phyloP scores from a whole-genome alignment of 2,797 vertebrate genomes.

The Danio jaintianensis region DNA sequence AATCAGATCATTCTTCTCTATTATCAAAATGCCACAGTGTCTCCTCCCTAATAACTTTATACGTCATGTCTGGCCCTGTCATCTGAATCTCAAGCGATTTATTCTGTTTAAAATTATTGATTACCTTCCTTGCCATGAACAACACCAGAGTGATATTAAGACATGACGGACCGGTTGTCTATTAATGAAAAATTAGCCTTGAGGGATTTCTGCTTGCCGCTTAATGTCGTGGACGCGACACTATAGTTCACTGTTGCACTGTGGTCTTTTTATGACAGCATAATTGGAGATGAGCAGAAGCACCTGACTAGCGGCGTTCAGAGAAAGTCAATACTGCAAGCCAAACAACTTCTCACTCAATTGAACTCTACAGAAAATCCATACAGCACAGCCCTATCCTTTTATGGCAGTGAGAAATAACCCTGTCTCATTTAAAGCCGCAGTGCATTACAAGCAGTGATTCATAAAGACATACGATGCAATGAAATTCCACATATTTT shows the following conservation, averaged over 20 bases:
- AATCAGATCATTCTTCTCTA: conserved; percentile 73
- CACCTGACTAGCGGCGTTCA: conserved; percentile 91
- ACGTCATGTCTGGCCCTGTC: conserved; percentile 15
- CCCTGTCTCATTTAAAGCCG: conserved; percentile 57
- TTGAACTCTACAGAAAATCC: conserved; percentile 94
- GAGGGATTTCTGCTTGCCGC: conserved; percentile 30
- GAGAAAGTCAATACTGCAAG: conserved; percentile 94
- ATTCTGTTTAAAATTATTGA: conserved; percentile 50
- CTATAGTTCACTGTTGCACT: conserved; percentile 86
- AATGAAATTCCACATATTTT: background rate
- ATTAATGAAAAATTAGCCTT: conserved; percentile 45
- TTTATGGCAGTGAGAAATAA: conserved; percentile 80
- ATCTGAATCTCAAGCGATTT: conserved; percentile 24
- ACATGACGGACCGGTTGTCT: background rate
- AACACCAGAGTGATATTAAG: conserved; percentile 33
- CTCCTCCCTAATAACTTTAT: conserved; percentile 75
- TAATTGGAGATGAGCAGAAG: conserved; percentile 96
- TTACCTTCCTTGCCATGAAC: conserved; percentile 14
- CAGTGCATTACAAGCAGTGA: conserved; percentile 32
- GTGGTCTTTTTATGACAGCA: conserved; percentile 95
- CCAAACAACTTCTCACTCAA: conserved; percentile 99
- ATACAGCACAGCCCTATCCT: conserved; percentile 86
- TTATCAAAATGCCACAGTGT: conserved; percentile 83
- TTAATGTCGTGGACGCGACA: conserved; percentile 83
- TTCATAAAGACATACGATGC: background rate